Evolutionary conservation across 1,140 invertebrate genomes (phyloP).

Genomic region (Homalodisca vitripennis): DNA sequence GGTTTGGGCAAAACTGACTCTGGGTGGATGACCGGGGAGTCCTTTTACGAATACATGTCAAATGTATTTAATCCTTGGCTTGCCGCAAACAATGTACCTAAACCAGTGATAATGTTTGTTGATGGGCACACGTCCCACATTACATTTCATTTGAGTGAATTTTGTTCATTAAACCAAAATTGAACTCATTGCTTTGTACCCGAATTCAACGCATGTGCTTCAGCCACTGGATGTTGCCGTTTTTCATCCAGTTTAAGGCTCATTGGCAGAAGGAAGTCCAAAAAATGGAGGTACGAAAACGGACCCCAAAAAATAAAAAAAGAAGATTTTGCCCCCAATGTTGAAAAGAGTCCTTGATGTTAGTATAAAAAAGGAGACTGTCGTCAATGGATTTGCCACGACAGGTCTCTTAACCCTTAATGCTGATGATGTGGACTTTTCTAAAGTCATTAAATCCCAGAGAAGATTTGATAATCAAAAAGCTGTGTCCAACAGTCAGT

Average conservation of each 20-base stretch:
- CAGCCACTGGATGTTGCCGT: conserved; percentile 49
- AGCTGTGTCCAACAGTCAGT: not conserved
- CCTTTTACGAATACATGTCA: conserved; percentile 35
- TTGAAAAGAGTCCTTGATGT: conserved; percentile 25
- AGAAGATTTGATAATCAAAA: not conserved
- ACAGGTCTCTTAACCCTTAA: not conserved
- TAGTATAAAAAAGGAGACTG: not conserved
- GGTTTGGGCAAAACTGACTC: conserved; percentile 46
- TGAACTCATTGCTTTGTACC: conserved; percentile 47
- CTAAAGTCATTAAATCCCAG: not conserved
- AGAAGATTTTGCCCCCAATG: conserved; percentile 31
- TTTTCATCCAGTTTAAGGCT: conserved; percentile 46
- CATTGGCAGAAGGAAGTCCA: conserved; percentile 45
- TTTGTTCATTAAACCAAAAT: conserved; percentile 48
- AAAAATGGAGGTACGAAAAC: conserved; percentile 35
- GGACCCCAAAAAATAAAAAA: conserved; percentile 38
- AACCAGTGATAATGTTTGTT: conserved; percentile 47
- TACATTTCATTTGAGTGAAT: conserved; percentile 45
- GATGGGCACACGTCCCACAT: conserved; percentile 49
- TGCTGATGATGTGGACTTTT: not conserved
- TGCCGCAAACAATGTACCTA: conserved; percentile 32
- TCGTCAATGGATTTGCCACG: not conserved
- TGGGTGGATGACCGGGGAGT: conserved; percentile 37
- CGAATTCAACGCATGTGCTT: conserved; percentile 50
- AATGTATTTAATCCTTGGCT: conserved; percentile 37